phyloP scores from a whole-genome alignment of 2,797 vertebrate genomes.

The Anguilla obscura region DNA sequence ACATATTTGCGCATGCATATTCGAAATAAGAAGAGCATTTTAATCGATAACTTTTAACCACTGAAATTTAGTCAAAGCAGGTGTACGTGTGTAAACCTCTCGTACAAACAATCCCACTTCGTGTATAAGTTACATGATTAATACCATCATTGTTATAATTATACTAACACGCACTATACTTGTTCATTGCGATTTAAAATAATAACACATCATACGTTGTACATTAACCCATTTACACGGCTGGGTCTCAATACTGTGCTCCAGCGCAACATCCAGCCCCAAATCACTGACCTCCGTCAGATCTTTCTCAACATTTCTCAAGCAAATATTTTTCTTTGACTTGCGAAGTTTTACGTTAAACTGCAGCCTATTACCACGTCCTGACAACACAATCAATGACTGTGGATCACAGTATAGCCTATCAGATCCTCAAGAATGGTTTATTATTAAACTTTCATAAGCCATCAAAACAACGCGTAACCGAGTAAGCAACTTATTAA shows the following conservation, averaged over 20 bases:
- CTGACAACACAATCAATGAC: neutral
- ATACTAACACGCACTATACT: neutral
- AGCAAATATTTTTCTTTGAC: neutral
- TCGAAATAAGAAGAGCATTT: neutral
- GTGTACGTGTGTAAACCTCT: neutral
- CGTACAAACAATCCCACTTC: neutral
- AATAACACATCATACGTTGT: neutral
- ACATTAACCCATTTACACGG: neutral
- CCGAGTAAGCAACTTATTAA: conserved; percentile 5
- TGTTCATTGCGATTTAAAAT: neutral
- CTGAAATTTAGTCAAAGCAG: neutral
- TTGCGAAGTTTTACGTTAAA: neutral
- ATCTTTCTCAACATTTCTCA: neutral
- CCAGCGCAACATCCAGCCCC: neutral
- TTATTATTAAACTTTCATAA: conserved; percentile 21
- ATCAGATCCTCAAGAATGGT: conserved; percentile 2
- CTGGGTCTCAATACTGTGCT: neutral
- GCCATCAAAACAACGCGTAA: neutral
- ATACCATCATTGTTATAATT: neutral
- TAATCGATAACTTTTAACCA: neutral
- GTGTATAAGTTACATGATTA: neutral
- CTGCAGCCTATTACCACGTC: neutral
- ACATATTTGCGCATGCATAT: neutral
- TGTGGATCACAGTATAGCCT: neutral
- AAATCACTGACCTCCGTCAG: neutral